Evolutionary conservation across 1,140 invertebrate genomes (phyloP), one percentile per base, ranked within the genome.

Genomic region (Charaxes varanes): DNA sequence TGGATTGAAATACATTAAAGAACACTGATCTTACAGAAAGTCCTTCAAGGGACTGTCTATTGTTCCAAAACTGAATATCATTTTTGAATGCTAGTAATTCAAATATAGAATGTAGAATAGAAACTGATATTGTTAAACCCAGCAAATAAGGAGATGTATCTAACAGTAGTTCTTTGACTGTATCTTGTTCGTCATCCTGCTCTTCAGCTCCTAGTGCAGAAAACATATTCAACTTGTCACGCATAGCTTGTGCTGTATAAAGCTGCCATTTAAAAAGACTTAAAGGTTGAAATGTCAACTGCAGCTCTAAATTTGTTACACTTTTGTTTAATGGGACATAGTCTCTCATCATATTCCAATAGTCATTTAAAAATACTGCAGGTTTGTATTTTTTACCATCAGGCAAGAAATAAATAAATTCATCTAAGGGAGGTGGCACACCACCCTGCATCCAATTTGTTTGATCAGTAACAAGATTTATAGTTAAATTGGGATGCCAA

Each of bases 41-140:
- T 24, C 98, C 98, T 87, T 99, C 98, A 15, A 99, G 85, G 3
- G 96, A 97, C 74, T 99, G 96, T 19, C 97, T 88, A 63, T 98
- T 97, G 48, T 97, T 97, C 98, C 98, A 99, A 73, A 99, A 99
- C 85, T 99, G 98, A 66, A 99, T 99, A 85, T 99, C 97, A 87
- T 99, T 99, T 87, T 99, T 99, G 79, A 99, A 99, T 33, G 98
- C 98, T 16, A 99, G 86, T 59, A 99, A 91, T 80, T 99, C 98
- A 86, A 99, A 99, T 27, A 99, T 90, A 53, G 94, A 98, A 84
- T 99, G 98, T 2, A 99, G 85, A 17, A 99, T 89, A 2, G 98
- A 99, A 0, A 99, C 92, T 41, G 91, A 86, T 37, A 99, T 90
- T 6, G 98, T 99, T 21, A 99, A 71, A 17, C 87, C 97, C 7